Evolutionary conservation across 2,888 invertebrate genomes (phyloP).

Genomic region (Ariolimax columbianus): DNA sequence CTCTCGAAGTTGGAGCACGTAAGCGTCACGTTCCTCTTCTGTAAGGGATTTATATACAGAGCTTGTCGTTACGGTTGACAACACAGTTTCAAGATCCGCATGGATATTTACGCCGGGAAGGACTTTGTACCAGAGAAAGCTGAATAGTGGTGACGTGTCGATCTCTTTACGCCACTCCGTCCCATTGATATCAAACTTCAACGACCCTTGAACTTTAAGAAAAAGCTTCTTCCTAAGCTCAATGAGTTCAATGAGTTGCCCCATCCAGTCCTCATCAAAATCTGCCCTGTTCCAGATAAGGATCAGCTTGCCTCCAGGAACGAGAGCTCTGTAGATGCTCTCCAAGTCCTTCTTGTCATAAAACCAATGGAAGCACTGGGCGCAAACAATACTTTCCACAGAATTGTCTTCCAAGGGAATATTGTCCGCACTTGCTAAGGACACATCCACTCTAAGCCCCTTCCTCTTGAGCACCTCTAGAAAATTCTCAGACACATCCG

Average conservation of each 20-base stretch:
- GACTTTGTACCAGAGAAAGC: not conserved
- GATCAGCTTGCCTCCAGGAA: conserved; percentile 58
- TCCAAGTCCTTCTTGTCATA: conserved; percentile 57
- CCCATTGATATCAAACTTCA: conserved; percentile 12
- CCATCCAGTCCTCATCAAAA: conserved; percentile 37
- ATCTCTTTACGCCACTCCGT: conserved; percentile 42
- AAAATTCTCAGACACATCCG: conserved; percentile 64
- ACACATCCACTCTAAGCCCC: conserved; percentile 57
- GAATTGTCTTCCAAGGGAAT: conserved; percentile 59
- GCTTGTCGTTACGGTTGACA: conserved; percentile 33
- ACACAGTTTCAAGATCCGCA: conserved; percentile 34
- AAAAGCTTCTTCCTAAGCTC: conserved; percentile 36
- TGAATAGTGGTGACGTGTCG: conserved; percentile 14
- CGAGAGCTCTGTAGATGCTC: conserved; percentile 63
- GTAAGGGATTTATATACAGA: conserved; percentile 42
- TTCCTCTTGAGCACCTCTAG: conserved; percentile 55
- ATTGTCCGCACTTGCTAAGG: conserved; percentile 56
- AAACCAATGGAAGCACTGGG: conserved; percentile 70
- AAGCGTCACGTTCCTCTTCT: conserved; percentile 15
- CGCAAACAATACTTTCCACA: conserved; percentile 63
- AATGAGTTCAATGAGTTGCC: not conserved
- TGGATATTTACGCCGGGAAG: conserved; percentile 34
- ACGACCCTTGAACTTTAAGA: conserved; percentile 20
- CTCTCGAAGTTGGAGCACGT: conserved; percentile 32
- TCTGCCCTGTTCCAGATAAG: conserved; percentile 38